phyloP scores from a whole-genome alignment of 2,888 invertebrate species.

The Catocala sponsa region DNA sequence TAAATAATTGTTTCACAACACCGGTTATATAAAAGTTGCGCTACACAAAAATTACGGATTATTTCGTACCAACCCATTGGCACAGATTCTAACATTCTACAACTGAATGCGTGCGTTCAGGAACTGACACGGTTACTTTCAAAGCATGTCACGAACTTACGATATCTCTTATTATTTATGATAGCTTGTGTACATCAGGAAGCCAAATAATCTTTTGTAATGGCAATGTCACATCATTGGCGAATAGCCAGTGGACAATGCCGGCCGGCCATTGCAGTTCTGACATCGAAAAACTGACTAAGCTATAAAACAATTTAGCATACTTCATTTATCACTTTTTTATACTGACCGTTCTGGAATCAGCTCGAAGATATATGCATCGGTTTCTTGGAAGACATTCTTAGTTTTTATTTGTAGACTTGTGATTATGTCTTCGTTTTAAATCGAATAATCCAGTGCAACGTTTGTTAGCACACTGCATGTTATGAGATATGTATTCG shows the following conservation, averaged over 20 bases:
- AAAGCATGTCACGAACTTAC: slow-evolving; percentile 19
- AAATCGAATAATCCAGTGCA: too few species aligned
- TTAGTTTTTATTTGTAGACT: slow-evolving; percentile 21
- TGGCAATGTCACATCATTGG: slow-evolving; percentile 35
- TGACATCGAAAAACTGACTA: slow-evolving; percentile 2
- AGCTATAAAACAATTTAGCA: slow-evolving; percentile 11
- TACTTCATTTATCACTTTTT: slow-evolving; percentile 24
- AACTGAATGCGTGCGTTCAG: slow-evolving; percentile 19
- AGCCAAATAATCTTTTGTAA: slow-evolving; percentile 38
- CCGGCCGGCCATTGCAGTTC: slow-evolving; percentile 14
- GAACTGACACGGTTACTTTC: slow-evolving; percentile 38
- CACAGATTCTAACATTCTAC: slow-evolving; percentile 38
- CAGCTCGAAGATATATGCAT: slow-evolving; percentile 22
- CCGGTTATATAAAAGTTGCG: slow-evolving; percentile 23
- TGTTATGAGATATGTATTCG: too few species aligned
- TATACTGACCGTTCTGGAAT: slow-evolving; percentile 21
- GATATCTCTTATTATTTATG: slow-evolving; percentile 47
- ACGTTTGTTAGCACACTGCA: too few species aligned
- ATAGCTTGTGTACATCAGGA: slow-evolving; percentile 32
- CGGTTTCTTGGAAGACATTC: slow-evolving; percentile 3
- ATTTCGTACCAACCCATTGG: slow-evolving; percentile 39
- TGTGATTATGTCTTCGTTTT: background rate
- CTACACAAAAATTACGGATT: slow-evolving; percentile 19
- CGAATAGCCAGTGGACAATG: slow-evolving; percentile 39
- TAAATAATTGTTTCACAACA: slow-evolving; percentile 1